Conservation (phyloP, 2,113 vertebrate genomes). For the Halcyon senegalensis region DNA sequence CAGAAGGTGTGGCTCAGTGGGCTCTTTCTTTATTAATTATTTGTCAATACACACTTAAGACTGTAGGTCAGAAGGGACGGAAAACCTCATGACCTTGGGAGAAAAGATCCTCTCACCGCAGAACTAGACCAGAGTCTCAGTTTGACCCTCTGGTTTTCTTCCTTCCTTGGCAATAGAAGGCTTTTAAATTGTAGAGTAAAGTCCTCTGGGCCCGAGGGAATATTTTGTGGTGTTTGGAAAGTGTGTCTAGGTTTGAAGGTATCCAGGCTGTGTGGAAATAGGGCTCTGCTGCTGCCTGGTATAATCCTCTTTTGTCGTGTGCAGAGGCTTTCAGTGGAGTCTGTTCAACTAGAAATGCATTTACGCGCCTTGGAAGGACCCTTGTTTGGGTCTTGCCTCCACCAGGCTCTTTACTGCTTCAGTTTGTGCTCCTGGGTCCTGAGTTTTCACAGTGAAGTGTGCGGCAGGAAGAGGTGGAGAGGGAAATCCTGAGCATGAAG, state of each 20-base stretch:
- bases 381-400: not conserved
- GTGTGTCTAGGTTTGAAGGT: conserved; percentile 65
- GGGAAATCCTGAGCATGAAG: not conserved
- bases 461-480: conserved; percentile 13
- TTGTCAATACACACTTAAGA: not conserved
- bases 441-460: not conserved
- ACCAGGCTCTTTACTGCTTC: not conserved
- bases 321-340: not conserved
- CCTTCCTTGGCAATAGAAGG: conserved; percentile 50
- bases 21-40: not conserved
- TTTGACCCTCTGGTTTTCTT: conserved; percentile 3
- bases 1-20: not conserved
- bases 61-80: not conserved
- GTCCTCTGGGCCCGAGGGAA: conserved; percentile 60
- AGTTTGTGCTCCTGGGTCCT: not conserved
- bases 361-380: not conserved
- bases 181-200: conserved; percentile 71
- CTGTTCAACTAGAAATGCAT: not conserved
- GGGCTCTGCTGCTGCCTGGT: not conserved
- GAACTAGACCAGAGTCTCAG: not conserved
- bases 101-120: not conserved
- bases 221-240: conserved; percentile 73
- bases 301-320: conserved; percentile 25
- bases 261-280: conserved; percentile 21
- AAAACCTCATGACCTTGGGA: not conserved